Evolutionary conservation across 2,888 invertebrate genomes (phyloP), one percentile per base, ranked within the genome.

Genomic region (Drosophila limbata): DNA sequence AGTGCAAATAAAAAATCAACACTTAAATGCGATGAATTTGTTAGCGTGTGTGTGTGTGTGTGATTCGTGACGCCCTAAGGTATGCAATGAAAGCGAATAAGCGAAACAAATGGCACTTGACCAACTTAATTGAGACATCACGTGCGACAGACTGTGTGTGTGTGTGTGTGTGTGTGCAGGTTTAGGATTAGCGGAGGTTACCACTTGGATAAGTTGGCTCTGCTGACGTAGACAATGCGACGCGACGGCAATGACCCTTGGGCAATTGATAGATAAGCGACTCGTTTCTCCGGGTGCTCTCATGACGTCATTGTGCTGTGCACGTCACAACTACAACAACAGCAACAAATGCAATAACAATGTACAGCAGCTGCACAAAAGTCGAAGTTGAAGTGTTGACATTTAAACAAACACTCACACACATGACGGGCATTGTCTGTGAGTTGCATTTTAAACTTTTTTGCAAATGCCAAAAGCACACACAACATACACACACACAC

Each of bases 331-430:
- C 55, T 52, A 37, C 51, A 45, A 19, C 25, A 53, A 9, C 21
- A 19, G 13, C 59, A 53, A 31, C 51, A 45, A 21, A 40, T 37
- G 19, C 13, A 19, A 17, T 6, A 11, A n/a, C 56, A 50, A n/a
- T 25, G 13, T 25, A 40, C 31, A 53, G 48, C 47, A 53, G 37
- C 61, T 68, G 64, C 69, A 84, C 77, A 84, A 86, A 77, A 88
- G 70, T 84, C 84, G 88, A 83, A 88, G 81, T 83, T 84, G 72
- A 88, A 88, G 84, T 83, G 88, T 84, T 84, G 84, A 84, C 84
- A 84, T 88, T 84, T 88, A 78, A 71, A 69, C 69, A 70, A 77
- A 77, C 61, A 64, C 72, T 48, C 63, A 55, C 40, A 53, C 42
- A 51, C 61, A 51, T 64, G 48, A 33, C 25, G 31, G 48, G 10